Evolutionary conservation across 2,113 vertebrate genomes (phyloP), one percentile per base, ranked within the genome.

Genomic region (Amazona guildingii): DNA sequence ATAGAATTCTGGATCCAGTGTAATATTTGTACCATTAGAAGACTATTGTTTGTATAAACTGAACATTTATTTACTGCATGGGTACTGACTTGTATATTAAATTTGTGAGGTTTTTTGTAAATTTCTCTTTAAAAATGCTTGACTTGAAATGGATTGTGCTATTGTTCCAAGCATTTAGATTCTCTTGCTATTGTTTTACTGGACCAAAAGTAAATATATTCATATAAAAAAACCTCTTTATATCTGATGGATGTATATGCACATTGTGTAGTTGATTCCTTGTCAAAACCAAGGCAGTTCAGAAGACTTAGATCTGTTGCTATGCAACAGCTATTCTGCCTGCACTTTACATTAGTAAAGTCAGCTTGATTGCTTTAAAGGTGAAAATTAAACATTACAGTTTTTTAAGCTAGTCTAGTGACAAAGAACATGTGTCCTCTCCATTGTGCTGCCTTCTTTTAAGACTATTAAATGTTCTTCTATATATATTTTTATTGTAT

Each of bases 21-120:
- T 98, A 97, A 97, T 97, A 98, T 98, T 98, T 98, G 97, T 98
- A 98, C 97, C 97, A 98, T 98, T 97, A 97, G 94, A 97, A 97
- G 69, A 96, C 94, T 92, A 76, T 94, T 98, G 97, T 98, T 98
- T 98, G 97, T 98, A 98, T 97, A 98, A 98, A 97, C 92, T 89
- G 94, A 87, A 95, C 98, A 97, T 98, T 98, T 98, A 98, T 97
- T 97, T 98, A 98, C 97, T 98, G 98, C 98, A 99, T 98, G 98
- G 73, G 86, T 98, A 98, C 96, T 97, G 96, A 96, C 95, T 96
- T 97, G 84, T 98, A 98, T 94, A 98, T 98, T 98, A 96, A 98
- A 98, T 98, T 98, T 98, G 97, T 98, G 98, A 96, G 96, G 95
- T 97, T 98, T 97, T 98, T 98, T 98, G 97, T 98, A 98, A 96